These are phyloP conservation scores for Prosapia bicincta DNA, from an alignment of 2,888 invertebrate species.

Conservation along the genomic window DNA sequence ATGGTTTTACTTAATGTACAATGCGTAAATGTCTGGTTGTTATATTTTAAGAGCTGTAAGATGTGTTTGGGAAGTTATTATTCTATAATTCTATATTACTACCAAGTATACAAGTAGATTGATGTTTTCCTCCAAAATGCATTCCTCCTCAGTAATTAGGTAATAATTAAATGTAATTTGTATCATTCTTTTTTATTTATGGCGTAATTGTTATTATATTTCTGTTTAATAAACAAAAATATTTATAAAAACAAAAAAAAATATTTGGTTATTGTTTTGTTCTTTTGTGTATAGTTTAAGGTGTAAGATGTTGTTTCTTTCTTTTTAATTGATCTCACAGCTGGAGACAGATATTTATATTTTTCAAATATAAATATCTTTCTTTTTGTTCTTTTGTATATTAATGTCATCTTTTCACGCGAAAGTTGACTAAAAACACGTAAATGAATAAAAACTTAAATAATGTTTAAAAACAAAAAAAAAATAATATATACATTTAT, in stretches of 20 bases:
- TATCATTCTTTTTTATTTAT: not conserved
- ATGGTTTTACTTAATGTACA: too few relatives aligned
- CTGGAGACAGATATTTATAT: not conserved
- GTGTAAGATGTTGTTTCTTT: not conserved
- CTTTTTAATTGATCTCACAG: not conserved
- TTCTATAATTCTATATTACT: too few relatives aligned
- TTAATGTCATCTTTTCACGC: not conserved
- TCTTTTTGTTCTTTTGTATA: not conserved
- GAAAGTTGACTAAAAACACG: not conserved
- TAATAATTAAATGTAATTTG: not conserved
- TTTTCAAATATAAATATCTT: not conserved
- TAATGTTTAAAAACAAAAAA: too few relatives aligned
- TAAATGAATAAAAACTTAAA: not conserved
- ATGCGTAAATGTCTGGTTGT: too few relatives aligned
- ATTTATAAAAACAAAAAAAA: not conserved
- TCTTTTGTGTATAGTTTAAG: not conserved
- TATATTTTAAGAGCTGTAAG: too few relatives aligned
- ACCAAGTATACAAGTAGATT: too few relatives aligned
- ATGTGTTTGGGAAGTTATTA: too few relatives aligned
- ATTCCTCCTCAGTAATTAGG: not conserved
- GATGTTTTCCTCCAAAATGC: not conserved
- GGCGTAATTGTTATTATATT: not conserved
- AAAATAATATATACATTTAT: not conserved
- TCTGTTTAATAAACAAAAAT: not conserved
- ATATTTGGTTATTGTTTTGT: not conserved